Base-by-base conservation (phyloP, 1,140 invertebrate species). In the Papilio dardanus region DNA sequence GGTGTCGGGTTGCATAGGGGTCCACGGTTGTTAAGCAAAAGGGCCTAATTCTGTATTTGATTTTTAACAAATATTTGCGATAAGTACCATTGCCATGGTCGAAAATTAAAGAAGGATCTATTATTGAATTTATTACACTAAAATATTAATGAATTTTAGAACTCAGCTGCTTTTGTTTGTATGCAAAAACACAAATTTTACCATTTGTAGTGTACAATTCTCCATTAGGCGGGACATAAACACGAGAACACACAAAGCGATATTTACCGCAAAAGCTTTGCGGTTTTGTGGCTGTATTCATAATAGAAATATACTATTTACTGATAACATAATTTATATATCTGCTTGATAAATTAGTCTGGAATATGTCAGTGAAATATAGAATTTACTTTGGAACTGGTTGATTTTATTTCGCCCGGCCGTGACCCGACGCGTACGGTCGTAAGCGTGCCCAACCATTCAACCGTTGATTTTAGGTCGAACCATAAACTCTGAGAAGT, bases 1-100 rank as follows among this genome's bases (percentile, higher is more conserved):
- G 54, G 54, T 62, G 10, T 62, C 54, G 24, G 8, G 54, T 62
- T 62, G 54, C 54, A 62, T 62, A 62, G 54, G 54, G 54, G 54
- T 14, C 54, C 24, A 4, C 24, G 10, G 54, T 62, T 62, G 10
- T 62, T 14, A 62, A 21, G 50, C 21, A 24, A 54, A 62, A 62
- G 10, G 54, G 24, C 46, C n/a, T 50, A 62, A 62, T 14, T 62
- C 21, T 58, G 24, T 58, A 10, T 21, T 12, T 54, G 8, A 24
- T 16, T 6, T 46, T 16, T n/a, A 6, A 24, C 8, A 24, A 5
- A 28, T 14, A 14, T 30, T 14, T 62, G 12, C 54, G 2, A 28
- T 10, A n/a, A 58, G 1, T 28, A 58, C n/a, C n/a, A n/a, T n/a
- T n/a, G n/a, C n/a, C n/a, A n/a, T n/a, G n/a, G 21, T 28, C 21